These are phyloP conservation scores for Polydrusus pterygomalis DNA, from an alignment of 2,888 invertebrate species.

Conservation along the genomic window DNA sequence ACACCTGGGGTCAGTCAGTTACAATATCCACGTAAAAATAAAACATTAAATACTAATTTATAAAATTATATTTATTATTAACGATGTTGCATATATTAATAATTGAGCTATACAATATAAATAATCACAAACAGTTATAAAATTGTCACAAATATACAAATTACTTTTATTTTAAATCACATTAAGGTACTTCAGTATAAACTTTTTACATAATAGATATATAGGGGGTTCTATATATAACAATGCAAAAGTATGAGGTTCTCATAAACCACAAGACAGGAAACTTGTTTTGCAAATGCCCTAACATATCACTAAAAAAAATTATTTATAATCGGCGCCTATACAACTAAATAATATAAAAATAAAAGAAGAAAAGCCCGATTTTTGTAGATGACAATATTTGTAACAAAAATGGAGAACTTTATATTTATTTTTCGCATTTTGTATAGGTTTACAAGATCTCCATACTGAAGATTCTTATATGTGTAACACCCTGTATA, in stretches of 20 bases:
- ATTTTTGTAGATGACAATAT: too few relatives aligned
- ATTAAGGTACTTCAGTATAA: constrained; percentile 23
- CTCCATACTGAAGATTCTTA: not conserved
- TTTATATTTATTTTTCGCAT: too few relatives aligned
- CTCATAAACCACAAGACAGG: too few relatives aligned
- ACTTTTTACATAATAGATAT: constrained; percentile 19
- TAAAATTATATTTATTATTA: constrained; percentile 4
- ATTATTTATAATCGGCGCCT: too few relatives aligned
- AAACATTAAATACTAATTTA: not conserved
- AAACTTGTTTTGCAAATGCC: too few relatives aligned
- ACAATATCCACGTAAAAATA: too few relatives aligned
- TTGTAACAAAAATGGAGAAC: too few relatives aligned
- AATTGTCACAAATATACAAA: constrained; percentile 29
- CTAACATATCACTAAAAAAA: too few relatives aligned
- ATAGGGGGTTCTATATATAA: not conserved
- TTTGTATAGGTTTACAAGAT: not conserved
- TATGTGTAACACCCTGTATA: not conserved
- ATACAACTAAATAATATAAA: too few relatives aligned
- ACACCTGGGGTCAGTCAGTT: too few relatives aligned
- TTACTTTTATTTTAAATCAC: constrained; percentile 14
- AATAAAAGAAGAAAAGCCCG: too few relatives aligned
- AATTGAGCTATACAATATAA: constrained; percentile 1
- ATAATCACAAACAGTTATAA: constrained; percentile 18
- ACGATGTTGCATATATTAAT: not conserved
- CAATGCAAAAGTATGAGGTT: not conserved